Base-by-base conservation (phyloP, 2,113 vertebrate species). In the Mesoclemmys tuberculata region DNA sequence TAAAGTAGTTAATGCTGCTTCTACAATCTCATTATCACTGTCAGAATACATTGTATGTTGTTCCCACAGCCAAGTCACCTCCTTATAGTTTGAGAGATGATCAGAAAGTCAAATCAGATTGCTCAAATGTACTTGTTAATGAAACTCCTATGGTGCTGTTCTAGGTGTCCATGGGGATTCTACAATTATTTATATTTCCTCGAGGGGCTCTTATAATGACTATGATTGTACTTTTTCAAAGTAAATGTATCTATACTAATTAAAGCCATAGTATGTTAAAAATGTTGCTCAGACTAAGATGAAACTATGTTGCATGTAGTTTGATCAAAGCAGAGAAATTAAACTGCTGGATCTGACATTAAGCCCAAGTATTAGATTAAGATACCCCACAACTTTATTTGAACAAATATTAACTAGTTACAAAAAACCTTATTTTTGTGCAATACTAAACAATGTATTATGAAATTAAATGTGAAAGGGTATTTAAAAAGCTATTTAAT, bases 101-200 rank as follows among this genome's bases (percentile, higher is more conserved):
- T 97, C 96, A 98, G 94, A 98, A 98, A 98, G 98, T 97, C 98
- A 98, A 98, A 98, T 97, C 86, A 96, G 90, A 97, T 95, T 96
- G 94, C 93, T 98, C 94, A 97, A 96, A 97, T 92, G 91, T 96
- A 95, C 95, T 93, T 97, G 93, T 94, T 98, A 97, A 98, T 97
- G 97, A 98, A 98, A 97, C 96, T 97, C 96, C 97, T 92, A 35
- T 29, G 58, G 93, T 93, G 95, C 88, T 97, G 93, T 82, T 97
- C 87, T 92, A 93, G 92, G 95, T 95, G 90, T 90, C 96, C 88
- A 84, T 27, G 58, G 96, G 93, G 96, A 97, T 0, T 27, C 74
- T 82, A 97, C 93, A 94, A 96, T 97, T 96, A 98, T 97, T 98
- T 97, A 84, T 95, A 96, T 96, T 98, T 98, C 90, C 96, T 96